phyloP scores from a whole-genome alignment of 2,888 invertebrate species.

The Pseudoips prasinana region DNA sequence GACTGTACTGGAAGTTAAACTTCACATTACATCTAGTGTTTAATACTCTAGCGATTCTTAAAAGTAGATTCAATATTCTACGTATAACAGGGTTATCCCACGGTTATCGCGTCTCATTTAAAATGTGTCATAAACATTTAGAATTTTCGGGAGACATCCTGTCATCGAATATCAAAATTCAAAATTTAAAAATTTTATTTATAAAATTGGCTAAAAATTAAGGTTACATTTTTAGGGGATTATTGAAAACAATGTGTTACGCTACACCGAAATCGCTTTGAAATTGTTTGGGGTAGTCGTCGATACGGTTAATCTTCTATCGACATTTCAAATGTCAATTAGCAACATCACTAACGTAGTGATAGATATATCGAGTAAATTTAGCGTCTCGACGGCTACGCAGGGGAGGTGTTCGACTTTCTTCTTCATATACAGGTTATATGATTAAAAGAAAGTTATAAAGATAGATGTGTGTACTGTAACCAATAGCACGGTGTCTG shows the following conservation, averaged over 20 bases:
- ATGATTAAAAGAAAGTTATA: constrained; percentile 55
- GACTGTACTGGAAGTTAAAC: constrained; percentile 12
- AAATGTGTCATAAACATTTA: constrained; percentile 48
- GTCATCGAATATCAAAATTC: constrained; percentile 51
- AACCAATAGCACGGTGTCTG: constrained; percentile 57
- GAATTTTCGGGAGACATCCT: constrained; percentile 50
- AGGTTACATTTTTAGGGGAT: constrained; percentile 59
- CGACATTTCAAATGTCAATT: constrained; percentile 19
- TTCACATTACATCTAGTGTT: constrained; percentile 16
- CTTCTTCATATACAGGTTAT: constrained; percentile 69
- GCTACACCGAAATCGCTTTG: constrained; percentile 53
- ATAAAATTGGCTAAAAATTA: constrained; percentile 67
- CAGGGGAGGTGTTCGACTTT: constrained; percentile 45
- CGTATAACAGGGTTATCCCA: constrained; percentile 13
- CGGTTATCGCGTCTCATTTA: constrained; percentile 41
- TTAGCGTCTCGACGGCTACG: constrained; percentile 40
- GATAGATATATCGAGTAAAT: constrained; percentile 12
- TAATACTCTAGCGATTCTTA: background rate
- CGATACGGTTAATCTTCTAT: constrained; percentile 31
- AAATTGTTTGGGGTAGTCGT: constrained; percentile 39
- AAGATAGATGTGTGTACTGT: constrained; percentile 40
- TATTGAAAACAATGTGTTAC: constrained; percentile 52
- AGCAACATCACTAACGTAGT: constrained; percentile 12
- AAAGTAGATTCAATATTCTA: constrained; percentile 22
- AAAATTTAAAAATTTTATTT: constrained; percentile 59